Conservation (phyloP, 2,888 invertebrate species). For the Malthinus seriepunctatus region DNA sequence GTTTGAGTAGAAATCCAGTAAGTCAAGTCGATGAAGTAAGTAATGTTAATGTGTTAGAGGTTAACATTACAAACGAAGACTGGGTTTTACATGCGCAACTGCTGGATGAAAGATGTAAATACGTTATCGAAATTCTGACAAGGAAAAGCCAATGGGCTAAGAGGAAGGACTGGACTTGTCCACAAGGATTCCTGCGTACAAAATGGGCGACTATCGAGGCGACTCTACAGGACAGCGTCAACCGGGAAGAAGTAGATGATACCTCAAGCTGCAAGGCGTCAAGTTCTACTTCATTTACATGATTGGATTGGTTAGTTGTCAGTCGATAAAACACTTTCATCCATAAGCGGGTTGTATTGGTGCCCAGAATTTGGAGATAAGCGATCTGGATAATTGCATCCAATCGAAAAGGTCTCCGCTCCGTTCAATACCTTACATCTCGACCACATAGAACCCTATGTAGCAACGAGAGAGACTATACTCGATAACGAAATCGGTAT, state of each 20-base stretch:
- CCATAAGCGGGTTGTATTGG: constrained; percentile 37
- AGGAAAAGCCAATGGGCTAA: constrained; percentile 10
- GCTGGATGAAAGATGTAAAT: constrained; percentile 21
- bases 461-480: too few relatives aligned
- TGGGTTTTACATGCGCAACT: constrained; percentile 35
- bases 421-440: constrained; percentile 40
- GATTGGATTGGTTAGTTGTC: constrained; percentile 42
- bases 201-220: constrained; percentile 5
- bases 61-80: constrained; percentile 23
- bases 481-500: constrained; percentile 30
- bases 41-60: constrained; percentile 17
- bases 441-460: constrained; percentile 39
- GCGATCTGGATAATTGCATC: constrained; percentile 31
- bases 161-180: constrained; percentile 21
- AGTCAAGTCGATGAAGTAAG: constrained; percentile 28
- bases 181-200: constrained; percentile 24
- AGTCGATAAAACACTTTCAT: constrained; percentile 33
- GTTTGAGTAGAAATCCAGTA: neutral
- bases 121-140: constrained; percentile 13
- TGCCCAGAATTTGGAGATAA: constrained; percentile 36
- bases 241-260: constrained; percentile 41
- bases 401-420: constrained; percentile 30
- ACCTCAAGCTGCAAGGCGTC: constrained; percentile 36
- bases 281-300: constrained; percentile 36
- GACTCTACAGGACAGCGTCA: neutral